phyloP scores from a whole-genome alignment of 30 jellyfish, hydroid and myxozoan species.

The Aurelia aurita complex sp. Pacific region DNA sequence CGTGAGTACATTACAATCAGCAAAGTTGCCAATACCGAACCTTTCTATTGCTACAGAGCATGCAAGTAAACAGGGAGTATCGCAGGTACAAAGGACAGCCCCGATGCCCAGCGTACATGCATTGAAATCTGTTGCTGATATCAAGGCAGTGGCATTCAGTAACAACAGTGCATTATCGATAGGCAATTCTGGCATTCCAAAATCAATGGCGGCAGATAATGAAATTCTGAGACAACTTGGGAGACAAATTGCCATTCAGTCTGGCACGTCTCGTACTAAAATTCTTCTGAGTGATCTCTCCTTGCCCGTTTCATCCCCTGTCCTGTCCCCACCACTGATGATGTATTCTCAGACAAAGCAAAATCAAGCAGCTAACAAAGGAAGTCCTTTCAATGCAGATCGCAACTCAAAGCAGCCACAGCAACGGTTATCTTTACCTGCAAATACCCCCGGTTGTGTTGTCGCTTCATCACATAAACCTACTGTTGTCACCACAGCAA shows the following conservation, averaged over 20 bases:
- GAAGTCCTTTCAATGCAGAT: not conserved
- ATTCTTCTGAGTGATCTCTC: constrained; percentile 20
- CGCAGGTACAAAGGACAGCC: not conserved
- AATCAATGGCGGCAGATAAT: not conserved
- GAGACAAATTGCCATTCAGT: constrained; percentile 21
- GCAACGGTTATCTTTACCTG: not conserved
- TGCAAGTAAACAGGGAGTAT: not conserved
- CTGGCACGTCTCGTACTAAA: constrained; percentile 13
- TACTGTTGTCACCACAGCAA: not conserved
- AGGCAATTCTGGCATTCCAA: not conserved
- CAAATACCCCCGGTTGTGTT: not conserved
- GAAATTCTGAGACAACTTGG: constrained; percentile 30
- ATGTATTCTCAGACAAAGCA: constrained; percentile 16
- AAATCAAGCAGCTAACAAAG: constrained; percentile 5
- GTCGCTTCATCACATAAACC: not conserved
- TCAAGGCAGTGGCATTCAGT: not conserved
- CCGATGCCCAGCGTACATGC: not conserved
- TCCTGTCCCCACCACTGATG: constrained; percentile 41
- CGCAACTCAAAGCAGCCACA: not conserved
- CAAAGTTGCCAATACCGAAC: not conserved
- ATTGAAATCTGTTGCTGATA: not conserved
- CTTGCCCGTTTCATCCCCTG: constrained; percentile 4
- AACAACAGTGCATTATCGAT: not conserved
- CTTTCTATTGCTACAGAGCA: not conserved
- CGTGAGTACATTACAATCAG: not conserved